Percentiles rank a stretch among this genome's conserved stretches.
These are phyloP conservation scores for Eulimnadia texana DNA, from an alignment of 1,140 invertebrate genomes.

Conservation along the genomic window DNA sequence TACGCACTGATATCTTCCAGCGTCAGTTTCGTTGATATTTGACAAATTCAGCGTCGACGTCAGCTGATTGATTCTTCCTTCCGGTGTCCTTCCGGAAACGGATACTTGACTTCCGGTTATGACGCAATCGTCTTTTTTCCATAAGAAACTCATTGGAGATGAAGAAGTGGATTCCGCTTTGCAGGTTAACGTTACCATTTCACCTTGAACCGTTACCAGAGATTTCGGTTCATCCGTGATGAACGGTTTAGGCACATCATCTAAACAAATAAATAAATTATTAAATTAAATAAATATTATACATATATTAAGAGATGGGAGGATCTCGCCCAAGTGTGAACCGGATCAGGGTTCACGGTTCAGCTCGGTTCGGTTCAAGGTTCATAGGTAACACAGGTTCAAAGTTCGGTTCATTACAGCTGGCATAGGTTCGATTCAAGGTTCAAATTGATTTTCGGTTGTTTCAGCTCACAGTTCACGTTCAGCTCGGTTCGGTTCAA, in stretches of 20 bases:
- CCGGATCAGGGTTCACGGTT: too few species aligned
- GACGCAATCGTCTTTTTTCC: constrained; percentile 78
- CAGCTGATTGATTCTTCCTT: constrained; percentile 20
- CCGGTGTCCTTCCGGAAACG: not conserved
- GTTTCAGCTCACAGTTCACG: too few species aligned
- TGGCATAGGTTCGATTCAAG: too few species aligned
- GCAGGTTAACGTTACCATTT: constrained; percentile 64
- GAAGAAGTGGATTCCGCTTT: constrained; percentile 46
- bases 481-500: too few species aligned
- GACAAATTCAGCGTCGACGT: constrained; percentile 52
- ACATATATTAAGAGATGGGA: too few species aligned
- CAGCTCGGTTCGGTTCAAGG: too few species aligned
- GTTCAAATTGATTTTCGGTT: too few species aligned
- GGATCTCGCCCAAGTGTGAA: too few species aligned
- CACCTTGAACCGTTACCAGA: constrained; percentile 65
- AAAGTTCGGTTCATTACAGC: too few species aligned
- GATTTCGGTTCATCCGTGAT: constrained; percentile 63
- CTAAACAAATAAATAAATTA: constrained; percentile 24
- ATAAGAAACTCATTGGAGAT: constrained; percentile 55
- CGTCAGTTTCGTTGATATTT: constrained; percentile 55
- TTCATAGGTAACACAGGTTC: too few species aligned
- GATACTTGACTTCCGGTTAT: constrained; percentile 23
- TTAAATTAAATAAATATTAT: not conserved
- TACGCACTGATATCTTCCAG: constrained; percentile 83
- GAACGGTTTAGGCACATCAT: constrained; percentile 67